These are phyloP conservation scores for Ammodytes dubius DNA, from an alignment of 2,113 vertebrate genomes.

Conservation along the genomic window DNA sequence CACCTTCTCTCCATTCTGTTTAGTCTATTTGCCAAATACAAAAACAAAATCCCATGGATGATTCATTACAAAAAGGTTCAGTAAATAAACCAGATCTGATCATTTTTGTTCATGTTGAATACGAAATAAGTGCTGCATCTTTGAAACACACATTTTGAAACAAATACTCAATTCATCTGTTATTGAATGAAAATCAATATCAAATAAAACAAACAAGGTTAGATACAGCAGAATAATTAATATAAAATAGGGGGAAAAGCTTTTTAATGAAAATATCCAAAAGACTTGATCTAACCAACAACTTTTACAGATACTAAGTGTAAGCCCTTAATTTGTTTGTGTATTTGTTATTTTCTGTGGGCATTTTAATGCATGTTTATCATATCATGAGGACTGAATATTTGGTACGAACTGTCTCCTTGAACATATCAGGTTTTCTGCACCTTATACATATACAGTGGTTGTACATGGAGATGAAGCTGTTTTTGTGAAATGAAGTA, in stretches of 20 bases:
- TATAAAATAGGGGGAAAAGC: neutral
- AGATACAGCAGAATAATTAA: neutral
- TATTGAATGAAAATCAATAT: neutral
- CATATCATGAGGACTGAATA: conserved; percentile 3
- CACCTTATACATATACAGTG: conserved; percentile 40
- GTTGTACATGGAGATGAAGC: conserved; percentile 1
- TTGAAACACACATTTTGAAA: conserved; percentile 1
- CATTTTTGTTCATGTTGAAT: conserved; percentile 2
- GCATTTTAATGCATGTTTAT: conserved; percentile 47
- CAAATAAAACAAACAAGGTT: neutral
- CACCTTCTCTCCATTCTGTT: conserved; percentile 12
- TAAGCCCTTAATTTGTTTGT: neutral
- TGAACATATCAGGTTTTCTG: conserved; percentile 46
- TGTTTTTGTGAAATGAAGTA: conserved; percentile 11
- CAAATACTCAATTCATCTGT: neutral
- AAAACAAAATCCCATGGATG: neutral
- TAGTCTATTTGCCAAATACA: conserved; percentile 7
- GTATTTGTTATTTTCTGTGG: neutral
- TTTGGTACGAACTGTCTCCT: conserved; percentile 26
- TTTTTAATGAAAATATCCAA: neutral
- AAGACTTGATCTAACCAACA: conserved; percentile 36
- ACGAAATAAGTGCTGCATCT: neutral
- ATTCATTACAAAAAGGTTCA: conserved; percentile 24
- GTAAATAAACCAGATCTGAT: neutral
- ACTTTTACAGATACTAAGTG: conserved; percentile 10